A percentile compares a stretch with the other conserved stretches of the same genome.
Evolutionary conservation across 2,113 vertebrate genomes (phyloP).

Genomic region (Camelus dromedarius): DNA sequence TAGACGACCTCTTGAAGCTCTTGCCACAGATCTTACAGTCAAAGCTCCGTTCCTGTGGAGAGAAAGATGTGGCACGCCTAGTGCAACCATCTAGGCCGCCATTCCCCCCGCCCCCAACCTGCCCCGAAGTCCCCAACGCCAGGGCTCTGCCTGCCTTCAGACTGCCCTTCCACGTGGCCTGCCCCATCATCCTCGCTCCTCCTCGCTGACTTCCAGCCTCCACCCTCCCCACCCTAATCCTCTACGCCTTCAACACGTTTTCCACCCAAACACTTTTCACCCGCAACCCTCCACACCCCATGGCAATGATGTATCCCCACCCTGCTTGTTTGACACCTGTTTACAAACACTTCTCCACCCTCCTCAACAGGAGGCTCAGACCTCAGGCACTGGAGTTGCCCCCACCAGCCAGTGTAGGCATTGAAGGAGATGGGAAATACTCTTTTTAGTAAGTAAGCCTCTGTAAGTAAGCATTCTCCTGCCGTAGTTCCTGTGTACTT

Average conservation of each 20-base stretch:
- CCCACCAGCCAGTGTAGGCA: background rate
- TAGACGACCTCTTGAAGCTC: slow-evolving; percentile 98
- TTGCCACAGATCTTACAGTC: slow-evolving; percentile 99
- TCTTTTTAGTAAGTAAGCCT: background rate
- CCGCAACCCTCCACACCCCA: slow-evolving; percentile 62
- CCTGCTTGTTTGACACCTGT: slow-evolving; percentile 69
- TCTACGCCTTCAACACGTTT: slow-evolving; percentile 43
- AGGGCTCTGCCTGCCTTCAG: background rate
- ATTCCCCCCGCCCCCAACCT: background rate
- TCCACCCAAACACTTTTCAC: slow-evolving; percentile 54
- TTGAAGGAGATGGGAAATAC: background rate
- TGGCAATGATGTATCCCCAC: slow-evolving; percentile 43
- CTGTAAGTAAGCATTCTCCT: background rate
- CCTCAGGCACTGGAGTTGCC: slow-evolving; percentile 8
- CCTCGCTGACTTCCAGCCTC: background rate
- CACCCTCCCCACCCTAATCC: background rate
- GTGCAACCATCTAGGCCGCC: background rate
- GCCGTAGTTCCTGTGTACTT: background rate
- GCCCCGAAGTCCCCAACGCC: background rate
- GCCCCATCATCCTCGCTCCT: no score
- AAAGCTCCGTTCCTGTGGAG: slow-evolving; percentile 96
- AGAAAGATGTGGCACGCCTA: slow-evolving; percentile 9
- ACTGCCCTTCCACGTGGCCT: background rate
- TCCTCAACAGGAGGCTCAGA: background rate
- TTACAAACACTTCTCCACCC: slow-evolving; percentile 64